A percentile compares a stretch with the other conserved stretches of the same genome.
phyloP scores from a whole-genome alignment of 1,140 invertebrate species.

The Ceratoteleas bidentatus region DNA sequence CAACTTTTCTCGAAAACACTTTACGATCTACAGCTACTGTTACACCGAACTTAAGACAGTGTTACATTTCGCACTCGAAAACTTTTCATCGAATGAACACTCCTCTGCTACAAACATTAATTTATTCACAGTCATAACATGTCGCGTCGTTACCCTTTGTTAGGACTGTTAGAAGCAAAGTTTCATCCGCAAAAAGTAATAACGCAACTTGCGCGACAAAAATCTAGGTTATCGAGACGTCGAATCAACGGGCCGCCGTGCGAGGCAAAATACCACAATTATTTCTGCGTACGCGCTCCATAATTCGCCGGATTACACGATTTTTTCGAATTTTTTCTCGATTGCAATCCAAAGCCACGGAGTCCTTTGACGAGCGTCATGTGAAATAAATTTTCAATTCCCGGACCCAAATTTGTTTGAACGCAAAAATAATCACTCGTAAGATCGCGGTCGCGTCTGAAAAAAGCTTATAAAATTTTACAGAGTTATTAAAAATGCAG shows the following conservation, averaged over 20 bases:
- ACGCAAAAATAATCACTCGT: slow-evolving; percentile 32
- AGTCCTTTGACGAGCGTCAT: slow-evolving; percentile 14
- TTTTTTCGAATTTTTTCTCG: slow-evolving; percentile 10
- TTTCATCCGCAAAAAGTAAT: slow-evolving; percentile 1
- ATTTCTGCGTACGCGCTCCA: slow-evolving; percentile 12
- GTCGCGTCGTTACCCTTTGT: background rate
- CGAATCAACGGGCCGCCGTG: slow-evolving; percentile 13
- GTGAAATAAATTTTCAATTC: background rate
- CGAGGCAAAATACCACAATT: slow-evolving; percentile 28
- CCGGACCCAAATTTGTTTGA: slow-evolving; percentile 29
- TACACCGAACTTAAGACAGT: no score
- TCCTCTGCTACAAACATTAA: slow-evolving; percentile 4
- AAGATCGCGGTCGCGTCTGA: background rate
- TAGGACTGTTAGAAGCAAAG: slow-evolving; percentile 12
- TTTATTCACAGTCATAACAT: slow-evolving; percentile 1
- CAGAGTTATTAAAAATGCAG: slow-evolving; percentile 14
- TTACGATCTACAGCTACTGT: no score
- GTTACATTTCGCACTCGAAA: background rate
- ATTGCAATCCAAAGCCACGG: background rate
- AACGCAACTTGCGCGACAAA: slow-evolving; percentile 3
- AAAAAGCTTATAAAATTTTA: slow-evolving; percentile 29
- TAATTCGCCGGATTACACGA: slow-evolving; percentile 13
- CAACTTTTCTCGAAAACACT: no score
- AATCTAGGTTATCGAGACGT: slow-evolving; percentile 34
- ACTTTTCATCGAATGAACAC: background rate